Evolutionary conservation across 2,888 invertebrate species (phyloP).

Genomic region (Folsomia manolachei): DNA sequence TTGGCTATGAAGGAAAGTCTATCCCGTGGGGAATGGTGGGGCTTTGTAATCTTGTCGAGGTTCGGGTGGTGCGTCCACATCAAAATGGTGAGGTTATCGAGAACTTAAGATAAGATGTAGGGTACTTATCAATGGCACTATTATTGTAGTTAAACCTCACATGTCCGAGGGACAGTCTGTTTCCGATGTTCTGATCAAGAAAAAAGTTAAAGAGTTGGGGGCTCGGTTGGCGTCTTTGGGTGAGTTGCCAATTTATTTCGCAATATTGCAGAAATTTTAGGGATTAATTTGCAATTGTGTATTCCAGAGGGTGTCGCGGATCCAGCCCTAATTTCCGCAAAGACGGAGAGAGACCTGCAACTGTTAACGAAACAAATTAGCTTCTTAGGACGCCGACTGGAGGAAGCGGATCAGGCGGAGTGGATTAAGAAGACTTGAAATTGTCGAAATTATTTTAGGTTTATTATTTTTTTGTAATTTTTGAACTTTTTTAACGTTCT

Average conservation of each 20-base stretch:
- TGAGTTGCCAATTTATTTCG: too few relatives aligned
- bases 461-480: background rate
- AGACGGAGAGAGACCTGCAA: conserved; percentile 46
- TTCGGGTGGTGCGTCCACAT: conserved; percentile 45
- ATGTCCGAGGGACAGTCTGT: conserved; percentile 24
- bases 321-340: conserved; percentile 33
- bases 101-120: background rate
- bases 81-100: conserved; percentile 39
- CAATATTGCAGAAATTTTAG: too few relatives aligned
- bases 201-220: conserved; percentile 40
- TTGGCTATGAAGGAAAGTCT: conserved; percentile 41
- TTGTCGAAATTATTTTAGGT: too few relatives aligned
- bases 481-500: background rate
- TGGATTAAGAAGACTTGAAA: conserved; percentile 42
- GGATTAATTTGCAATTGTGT: too few relatives aligned
- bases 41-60: conserved; percentile 36
- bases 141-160: conserved; percentile 41
- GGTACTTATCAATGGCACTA: background rate
- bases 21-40: conserved; percentile 45
- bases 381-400: conserved; percentile 41
- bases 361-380: conserved; percentile 45
- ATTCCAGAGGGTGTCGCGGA: conserved; percentile 35
- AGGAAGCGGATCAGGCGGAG: conserved; percentile 45
- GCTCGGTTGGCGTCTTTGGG: conserved; percentile 40
- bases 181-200: conserved; percentile 36